A percentile compares a stretch with the other conserved stretches of the same genome.
These are phyloP conservation scores for Ceratosolen solmsi DNA, from an alignment of 1,140 invertebrate species.

Conservation along the genomic window DNA sequence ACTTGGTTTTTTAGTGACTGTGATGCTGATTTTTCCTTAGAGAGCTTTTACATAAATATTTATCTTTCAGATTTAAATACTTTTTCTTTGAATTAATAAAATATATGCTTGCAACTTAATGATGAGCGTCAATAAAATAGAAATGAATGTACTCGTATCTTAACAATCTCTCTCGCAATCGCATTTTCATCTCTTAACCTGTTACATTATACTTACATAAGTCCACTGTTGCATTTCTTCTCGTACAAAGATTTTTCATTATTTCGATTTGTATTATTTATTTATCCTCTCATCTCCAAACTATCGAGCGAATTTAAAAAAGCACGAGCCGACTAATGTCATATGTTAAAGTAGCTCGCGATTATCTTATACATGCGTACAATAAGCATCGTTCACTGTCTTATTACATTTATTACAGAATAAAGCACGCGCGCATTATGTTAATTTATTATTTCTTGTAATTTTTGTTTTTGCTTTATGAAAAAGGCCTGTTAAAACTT, in stretches of 20 bases:
- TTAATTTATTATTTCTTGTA: conserved; percentile 20
- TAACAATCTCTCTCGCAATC: too few relatives aligned
- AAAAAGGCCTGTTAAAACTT: conserved; percentile 49
- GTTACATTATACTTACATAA: not conserved
- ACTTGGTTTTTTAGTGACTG: not conserved
- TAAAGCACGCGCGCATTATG: conserved; percentile 9
- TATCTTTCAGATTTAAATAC: not conserved
- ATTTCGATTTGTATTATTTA: conserved; percentile 8
- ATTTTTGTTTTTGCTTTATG: conserved; percentile 5
- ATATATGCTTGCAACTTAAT: not conserved
- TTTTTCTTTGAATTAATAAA: not conserved
- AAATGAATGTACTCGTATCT: not conserved
- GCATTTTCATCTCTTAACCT: not conserved
- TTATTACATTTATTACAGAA: conserved; percentile 23
- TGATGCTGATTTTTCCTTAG: not conserved
- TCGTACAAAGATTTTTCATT: not conserved
- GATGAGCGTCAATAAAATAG: not conserved
- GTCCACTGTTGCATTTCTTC: not conserved
- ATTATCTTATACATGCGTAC: not conserved
- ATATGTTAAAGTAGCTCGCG: not conserved
- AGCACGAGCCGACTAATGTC: not conserved
- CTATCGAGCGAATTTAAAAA: not conserved
- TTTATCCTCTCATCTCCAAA: conserved; percentile 1
- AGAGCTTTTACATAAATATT: not conserved
- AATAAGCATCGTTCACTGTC: not conserved